Conservation (phyloP, 2,113 vertebrate species). For the Gracilinanus agilis region DNA sequence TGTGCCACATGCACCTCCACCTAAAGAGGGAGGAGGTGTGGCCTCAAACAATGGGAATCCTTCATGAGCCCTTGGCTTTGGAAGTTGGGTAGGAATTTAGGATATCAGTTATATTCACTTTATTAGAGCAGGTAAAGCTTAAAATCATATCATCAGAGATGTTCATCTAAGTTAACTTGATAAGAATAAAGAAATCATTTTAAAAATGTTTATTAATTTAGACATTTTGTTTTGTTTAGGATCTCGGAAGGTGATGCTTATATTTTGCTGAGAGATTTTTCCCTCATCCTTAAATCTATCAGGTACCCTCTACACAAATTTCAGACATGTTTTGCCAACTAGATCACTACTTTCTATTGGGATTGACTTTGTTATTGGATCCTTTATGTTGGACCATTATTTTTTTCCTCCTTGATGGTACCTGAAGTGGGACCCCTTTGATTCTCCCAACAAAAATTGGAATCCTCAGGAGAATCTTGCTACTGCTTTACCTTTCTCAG, state of each 20-base stretch:
- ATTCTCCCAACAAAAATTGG: no score
- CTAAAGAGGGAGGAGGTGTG: not conserved
- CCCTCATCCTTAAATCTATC: slow-evolving; percentile 9
- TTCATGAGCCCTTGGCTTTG: not conserved
- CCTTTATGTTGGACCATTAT: no score
- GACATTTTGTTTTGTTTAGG: slow-evolving; percentile 5
- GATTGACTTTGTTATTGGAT: not conserved
- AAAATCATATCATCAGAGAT: not conserved
- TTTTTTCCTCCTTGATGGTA: no score
- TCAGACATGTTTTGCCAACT: not conserved
- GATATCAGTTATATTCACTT: not conserved
- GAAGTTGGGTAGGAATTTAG: not conserved
- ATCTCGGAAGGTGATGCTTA: slow-evolving; percentile 44
- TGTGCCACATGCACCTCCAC: not conserved
- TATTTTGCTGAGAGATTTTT: slow-evolving; percentile 53
- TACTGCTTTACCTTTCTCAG: no score
- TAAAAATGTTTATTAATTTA: not conserved
- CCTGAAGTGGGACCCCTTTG: no score
- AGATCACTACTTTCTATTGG: not conserved
- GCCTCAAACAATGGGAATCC: not conserved
- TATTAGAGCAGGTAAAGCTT: not conserved
- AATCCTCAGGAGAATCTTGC: no score
- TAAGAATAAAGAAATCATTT: not conserved
- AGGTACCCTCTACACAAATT: slow-evolving; percentile 37
- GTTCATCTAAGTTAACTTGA: not conserved